A percentile compares a stretch with the other conserved stretches of the same genome.
These are phyloP conservation scores for Oscheius sp. DNA, from an alignment of 2,888 invertebrate genomes.

Conservation along the genomic window DNA sequence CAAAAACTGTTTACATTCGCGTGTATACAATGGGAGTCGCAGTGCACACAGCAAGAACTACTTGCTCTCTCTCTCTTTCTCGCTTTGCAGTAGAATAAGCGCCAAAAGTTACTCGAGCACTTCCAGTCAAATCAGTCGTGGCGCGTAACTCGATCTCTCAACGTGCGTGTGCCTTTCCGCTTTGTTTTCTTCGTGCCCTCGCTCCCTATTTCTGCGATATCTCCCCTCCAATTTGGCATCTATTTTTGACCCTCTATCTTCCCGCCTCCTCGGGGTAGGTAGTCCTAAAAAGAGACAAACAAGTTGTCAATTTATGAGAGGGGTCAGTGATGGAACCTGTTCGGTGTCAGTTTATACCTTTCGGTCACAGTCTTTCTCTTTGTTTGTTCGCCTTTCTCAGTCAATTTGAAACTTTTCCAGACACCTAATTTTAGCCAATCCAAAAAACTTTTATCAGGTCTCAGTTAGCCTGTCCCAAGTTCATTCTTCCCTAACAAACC, in stretches of 20 bases:
- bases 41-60: not conserved
- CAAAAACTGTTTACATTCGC: conserved; percentile 17
- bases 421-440: too few relatives aligned
- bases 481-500: too few relatives aligned
- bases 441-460: too few relatives aligned
- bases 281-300: not conserved
- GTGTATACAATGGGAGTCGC: conserved; percentile 13
- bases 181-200: conserved; percentile 1
- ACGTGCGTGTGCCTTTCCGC: not conserved
- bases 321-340: not conserved
- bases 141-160: conserved; percentile 16
- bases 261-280: too few relatives aligned
- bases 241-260: too few relatives aligned
- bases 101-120: not conserved
- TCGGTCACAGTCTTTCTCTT: too few relatives aligned
- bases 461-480: too few relatives aligned
- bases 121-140: not conserved
- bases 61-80: conserved; percentile 11
- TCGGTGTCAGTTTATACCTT: not conserved
- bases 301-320: not conserved
- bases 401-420: too few relatives aligned
- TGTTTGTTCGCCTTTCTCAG: too few relatives aligned
- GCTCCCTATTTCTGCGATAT: not conserved
- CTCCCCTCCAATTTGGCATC: not conserved
- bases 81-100: not conserved